phyloP scores from a whole-genome alignment of 2,888 invertebrate genomes.

The Psylliodes chrysocephalus region DNA sequence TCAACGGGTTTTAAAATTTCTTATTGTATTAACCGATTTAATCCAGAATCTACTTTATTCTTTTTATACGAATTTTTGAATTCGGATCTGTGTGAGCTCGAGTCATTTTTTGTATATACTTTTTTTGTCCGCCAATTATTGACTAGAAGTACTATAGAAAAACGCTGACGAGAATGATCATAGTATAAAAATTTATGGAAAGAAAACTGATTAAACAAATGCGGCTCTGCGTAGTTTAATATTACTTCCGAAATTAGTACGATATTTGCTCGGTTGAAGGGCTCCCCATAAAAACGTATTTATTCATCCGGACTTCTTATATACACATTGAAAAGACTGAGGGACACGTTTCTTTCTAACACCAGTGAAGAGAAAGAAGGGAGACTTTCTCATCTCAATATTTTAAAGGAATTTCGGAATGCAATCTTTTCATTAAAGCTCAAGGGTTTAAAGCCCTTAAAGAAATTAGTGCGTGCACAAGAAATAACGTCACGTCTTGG shows the following conservation, averaged over 20 bases:
- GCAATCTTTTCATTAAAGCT: constrained; percentile 58
- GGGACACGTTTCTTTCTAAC: constrained; percentile 10
- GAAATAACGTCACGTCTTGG: constrained; percentile 58
- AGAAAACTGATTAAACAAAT: background rate
- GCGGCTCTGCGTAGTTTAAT: background rate
- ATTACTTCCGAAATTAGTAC: background rate
- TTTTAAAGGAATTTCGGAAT: constrained; percentile 57
- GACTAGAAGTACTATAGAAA: too few relatives aligned
- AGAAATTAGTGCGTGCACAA: constrained; percentile 62
- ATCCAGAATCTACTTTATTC: too few relatives aligned
- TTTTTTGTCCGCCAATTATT: too few relatives aligned
- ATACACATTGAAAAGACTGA: constrained; percentile 5
- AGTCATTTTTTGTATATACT: too few relatives aligned
- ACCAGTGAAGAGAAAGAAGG: background rate
- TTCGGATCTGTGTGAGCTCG: too few relatives aligned
- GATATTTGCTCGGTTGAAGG: background rate
- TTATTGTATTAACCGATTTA: too few relatives aligned
- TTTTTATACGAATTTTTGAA: too few relatives aligned
- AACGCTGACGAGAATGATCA: too few relatives aligned
- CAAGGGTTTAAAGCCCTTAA: constrained; percentile 58
- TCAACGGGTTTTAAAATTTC: too few relatives aligned
- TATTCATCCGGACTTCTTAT: background rate
- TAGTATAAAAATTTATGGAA: too few relatives aligned
- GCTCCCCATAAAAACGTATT: constrained; percentile 1
- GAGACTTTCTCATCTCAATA: constrained; percentile 46